Base-by-base conservation (phyloP, 1,140 invertebrate genomes). In the Cylas formicarius region DNA sequence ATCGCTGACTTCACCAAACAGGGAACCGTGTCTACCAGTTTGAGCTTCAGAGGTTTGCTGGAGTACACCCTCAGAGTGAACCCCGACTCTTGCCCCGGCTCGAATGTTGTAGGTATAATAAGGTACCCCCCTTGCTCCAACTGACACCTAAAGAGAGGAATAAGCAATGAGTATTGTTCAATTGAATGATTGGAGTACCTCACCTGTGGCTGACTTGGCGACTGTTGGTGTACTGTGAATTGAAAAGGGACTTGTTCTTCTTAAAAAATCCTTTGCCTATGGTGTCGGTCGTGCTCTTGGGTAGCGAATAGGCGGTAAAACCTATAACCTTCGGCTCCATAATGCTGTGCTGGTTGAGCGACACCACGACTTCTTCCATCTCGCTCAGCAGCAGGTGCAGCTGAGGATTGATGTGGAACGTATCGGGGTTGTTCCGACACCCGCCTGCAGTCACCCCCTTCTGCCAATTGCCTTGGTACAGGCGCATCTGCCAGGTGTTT, bases 351-450 rank as follows among this genome's bases (percentile, higher is more conserved):
- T 94, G 90, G 66, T 90, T 88, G 5, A 94, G 66, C 0, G 87
- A 90, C 21, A 93, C 81, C 8, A 93, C 78, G 1, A 91, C 78
- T 57, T 90, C 86, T 61, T 90, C 86, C 69, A 80, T 80, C 61
- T 90, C 87, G 48, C 79, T 82, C 2, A 92, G 65, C 19, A 83
- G 77, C 6, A 92, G 60, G 58, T 90, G 81, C 17, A 93, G 71
- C 69, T 93, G 90, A 3, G 90, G 90, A 66, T 94, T 94, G 55
- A 92, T 90, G 62, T 94, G 90, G 66, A 94, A 93, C 13, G 89
- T 91, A 63, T 93, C 86, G 62, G 84, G 78, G 67, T 90, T 86
- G 67, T 94, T 93, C 55, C 89, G 72, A 66, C 90, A 94, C 14
- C 90, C 90, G 17, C 90, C 90, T 2, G 90, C 89, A 0, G 87